phyloP scores from a whole-genome alignment of 1,140 invertebrate species.

The Anoplophora glabripennis region DNA sequence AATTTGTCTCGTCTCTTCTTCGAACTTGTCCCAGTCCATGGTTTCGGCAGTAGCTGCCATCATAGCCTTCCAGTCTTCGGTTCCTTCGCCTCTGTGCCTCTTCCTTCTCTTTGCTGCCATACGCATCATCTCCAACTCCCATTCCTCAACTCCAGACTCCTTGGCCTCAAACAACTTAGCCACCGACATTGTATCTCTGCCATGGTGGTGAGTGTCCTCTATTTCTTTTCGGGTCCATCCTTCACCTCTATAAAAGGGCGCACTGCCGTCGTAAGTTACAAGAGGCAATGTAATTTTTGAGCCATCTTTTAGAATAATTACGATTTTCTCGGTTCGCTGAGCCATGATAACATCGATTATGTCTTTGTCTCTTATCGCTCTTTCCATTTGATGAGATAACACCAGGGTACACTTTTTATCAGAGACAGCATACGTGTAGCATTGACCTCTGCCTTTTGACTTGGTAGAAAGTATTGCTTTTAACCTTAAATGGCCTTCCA shows the following conservation, averaged over 20 bases:
- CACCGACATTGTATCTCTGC: conserved; percentile 56
- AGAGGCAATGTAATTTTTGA: conserved; percentile 68
- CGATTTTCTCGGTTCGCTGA: conserved; percentile 67
- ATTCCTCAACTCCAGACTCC: conserved; percentile 62
- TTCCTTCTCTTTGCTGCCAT: conserved; percentile 43
- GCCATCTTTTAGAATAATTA: conserved; percentile 68
- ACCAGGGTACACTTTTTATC: conserved; percentile 71
- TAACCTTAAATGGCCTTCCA: conserved; percentile 57
- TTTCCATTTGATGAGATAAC: conserved; percentile 69
- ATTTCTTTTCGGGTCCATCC: conserved; percentile 58
- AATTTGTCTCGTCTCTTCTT: conserved; percentile 49
- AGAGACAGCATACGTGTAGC: conserved; percentile 61
- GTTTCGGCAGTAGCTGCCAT: conserved; percentile 37
- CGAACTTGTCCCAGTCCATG: conserved; percentile 48
- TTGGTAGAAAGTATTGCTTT: conserved; percentile 59
- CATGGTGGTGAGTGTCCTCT: conserved; percentile 58
- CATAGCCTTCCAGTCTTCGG: conserved; percentile 42
- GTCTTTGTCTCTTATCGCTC: conserved; percentile 72
- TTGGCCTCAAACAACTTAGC: conserved; percentile 77
- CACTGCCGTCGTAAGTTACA: conserved; percentile 58
- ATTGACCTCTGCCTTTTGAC: conserved; percentile 42
- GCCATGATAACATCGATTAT: conserved; percentile 73
- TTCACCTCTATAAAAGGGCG: conserved; percentile 60
- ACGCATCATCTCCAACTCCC: conserved; percentile 50
- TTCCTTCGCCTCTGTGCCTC: conserved; percentile 48